A percentile compares a stretch with the other conserved stretches of the same genome.
These are phyloP conservation scores for Cepphus grylle DNA, from an alignment of 2,113 vertebrate genomes.

Conservation along the genomic window DNA sequence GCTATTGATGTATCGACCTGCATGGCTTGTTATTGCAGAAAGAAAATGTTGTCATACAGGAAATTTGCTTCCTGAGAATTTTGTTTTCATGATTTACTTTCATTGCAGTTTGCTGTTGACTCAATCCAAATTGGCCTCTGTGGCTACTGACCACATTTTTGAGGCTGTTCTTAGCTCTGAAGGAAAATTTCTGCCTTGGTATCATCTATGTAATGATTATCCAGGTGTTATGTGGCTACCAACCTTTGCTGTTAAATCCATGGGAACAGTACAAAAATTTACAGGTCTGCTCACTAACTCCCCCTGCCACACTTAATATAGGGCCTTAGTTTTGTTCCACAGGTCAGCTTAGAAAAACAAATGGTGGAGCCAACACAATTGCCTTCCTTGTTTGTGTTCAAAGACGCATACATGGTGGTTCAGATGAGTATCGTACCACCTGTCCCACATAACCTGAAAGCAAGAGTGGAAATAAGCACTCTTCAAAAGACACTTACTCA, in stretches of 20 bases:
- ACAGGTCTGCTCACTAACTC: background rate
- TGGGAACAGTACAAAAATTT: background rate
- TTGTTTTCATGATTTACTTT: background rate
- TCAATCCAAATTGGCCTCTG: background rate
- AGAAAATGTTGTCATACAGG: background rate
- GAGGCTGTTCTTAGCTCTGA: background rate
- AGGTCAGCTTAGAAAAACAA: background rate
- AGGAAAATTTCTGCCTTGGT: background rate
- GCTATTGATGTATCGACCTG: background rate
- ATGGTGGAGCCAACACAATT: background rate
- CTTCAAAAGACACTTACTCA: background rate
- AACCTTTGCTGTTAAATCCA: background rate
- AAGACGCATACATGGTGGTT: background rate
- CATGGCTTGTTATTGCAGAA: background rate
- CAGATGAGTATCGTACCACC: background rate
- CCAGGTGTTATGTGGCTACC: background rate
- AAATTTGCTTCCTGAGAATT: background rate
- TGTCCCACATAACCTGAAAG: background rate
- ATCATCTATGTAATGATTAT: background rate
- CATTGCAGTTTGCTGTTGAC: background rate
- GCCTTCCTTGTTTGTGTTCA: background rate
- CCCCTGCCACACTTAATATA: background rate
- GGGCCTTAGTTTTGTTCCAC: background rate
- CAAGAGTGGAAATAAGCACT: accelerated
- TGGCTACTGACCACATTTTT: background rate